Evolutionary conservation across 2,797 vertebrate genomes (phyloP), one percentile per base, ranked within the genome.

Genomic region (Gymnoscopelus braueri): DNA sequence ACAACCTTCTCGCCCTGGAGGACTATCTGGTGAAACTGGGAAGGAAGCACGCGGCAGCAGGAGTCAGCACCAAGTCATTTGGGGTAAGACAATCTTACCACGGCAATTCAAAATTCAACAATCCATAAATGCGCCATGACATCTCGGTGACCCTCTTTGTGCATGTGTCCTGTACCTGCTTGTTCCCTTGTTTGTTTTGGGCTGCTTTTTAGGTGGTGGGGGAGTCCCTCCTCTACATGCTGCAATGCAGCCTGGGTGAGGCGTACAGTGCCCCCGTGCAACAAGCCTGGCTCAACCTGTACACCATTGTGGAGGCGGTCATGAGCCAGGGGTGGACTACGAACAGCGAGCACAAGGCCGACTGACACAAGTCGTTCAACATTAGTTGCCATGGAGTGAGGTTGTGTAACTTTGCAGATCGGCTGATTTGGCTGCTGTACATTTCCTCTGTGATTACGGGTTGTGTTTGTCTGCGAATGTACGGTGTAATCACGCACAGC

Each of bases 281-380:
- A 70, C 95, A 96, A 63, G 97, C 97, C 83, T 98, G 97, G 97
- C 95, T 94, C 84, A 94, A 92, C 84, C 95, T 99, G 90, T 98
- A 96, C 11, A 79, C 79, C 82, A 86, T 94, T 4, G 96, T 98
- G 89, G 96, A 96, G 63, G 91, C 92, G 56, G 93, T 96, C 86
- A 98, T 98, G 97, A 95, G 81, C 68, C 90, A 87, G 0, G 97
- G 96, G 56, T 98, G 96, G 95, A 76, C 89, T 67, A 89, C 92
- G 72, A 94, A 94, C 2, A 92, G 93, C 10, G 93, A 94, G 82
- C 92, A 89, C 86, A 92, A 94, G 85, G 89, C 91, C 12, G 92
- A 93, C 89, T 95, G 91, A 95, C 68, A 69, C 71, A 79, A 75
- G 81, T 85, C 80, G 71, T 77, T 86, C 76, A 60, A 79, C 73